These are phyloP conservation scores for Chrysina gloriosa DNA, from an alignment of 2,888 invertebrate genomes.

Conservation along the genomic window DNA sequence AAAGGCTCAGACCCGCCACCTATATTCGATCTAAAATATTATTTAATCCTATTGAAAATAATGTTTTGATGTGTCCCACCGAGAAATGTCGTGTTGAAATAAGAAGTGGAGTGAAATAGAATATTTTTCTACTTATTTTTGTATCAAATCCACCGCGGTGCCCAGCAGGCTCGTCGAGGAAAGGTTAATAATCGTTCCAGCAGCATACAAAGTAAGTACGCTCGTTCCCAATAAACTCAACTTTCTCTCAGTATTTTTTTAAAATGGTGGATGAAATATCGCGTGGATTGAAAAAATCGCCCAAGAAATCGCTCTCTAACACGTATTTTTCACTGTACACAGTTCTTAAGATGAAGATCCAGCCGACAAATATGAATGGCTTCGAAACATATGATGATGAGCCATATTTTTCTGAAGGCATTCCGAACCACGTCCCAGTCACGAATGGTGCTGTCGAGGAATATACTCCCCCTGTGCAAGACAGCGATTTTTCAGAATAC, in stretches of 20 bases:
- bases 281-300: conserved; percentile 6
- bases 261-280: conserved; percentile 42
- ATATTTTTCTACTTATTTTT: conserved; percentile 7
- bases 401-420: conserved; percentile 46
- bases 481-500: conserved; percentile 87
- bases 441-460: conserved; percentile 59
- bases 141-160: neutral
- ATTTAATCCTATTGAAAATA: conserved; percentile 37
- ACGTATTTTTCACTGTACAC: neutral
- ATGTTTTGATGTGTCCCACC: conserved; percentile 35
- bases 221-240: conserved; percentile 20
- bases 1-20: conserved; percentile 22
- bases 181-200: neutral
- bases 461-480: conserved; percentile 65
- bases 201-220: conserved; percentile 2
- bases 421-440: conserved; percentile 52
- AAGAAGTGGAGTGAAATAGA: conserved; percentile 7
- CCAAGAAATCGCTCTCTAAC: neutral
- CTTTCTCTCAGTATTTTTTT: conserved; percentile 34
- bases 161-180: neutral
- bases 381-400: conserved; percentile 50
- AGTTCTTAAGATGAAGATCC: conserved; percentile 47
- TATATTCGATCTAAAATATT: conserved; percentile 28
- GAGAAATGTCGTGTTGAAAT: conserved; percentile 1
- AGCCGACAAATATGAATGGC: conserved; percentile 48